Evolutionary conservation across 2,888 invertebrate species (phyloP).

Genomic region (Ligdia adustata): DNA sequence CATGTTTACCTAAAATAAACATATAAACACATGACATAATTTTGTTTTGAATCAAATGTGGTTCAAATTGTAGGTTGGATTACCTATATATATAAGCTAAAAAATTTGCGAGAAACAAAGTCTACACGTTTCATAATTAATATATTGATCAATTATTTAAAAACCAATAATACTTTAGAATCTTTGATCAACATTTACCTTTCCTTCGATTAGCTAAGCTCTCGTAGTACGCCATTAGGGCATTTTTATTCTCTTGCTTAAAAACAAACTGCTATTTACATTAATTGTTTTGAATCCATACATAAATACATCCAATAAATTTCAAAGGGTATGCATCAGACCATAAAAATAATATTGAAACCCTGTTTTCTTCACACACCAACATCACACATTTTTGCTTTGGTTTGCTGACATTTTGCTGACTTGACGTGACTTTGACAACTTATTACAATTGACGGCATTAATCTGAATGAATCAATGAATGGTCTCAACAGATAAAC

Average conservation of each 20-base stretch:
- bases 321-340: slow-evolving; percentile 41
- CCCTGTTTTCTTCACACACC: slow-evolving; percentile 54
- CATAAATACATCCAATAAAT: slow-evolving; percentile 43
- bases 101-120: too few species aligned
- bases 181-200: slow-evolving; percentile 62
- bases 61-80: slow-evolving; percentile 26
- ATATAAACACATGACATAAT: slow-evolving; percentile 20
- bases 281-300: slow-evolving; percentile 31
- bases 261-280: slow-evolving; percentile 29
- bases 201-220: slow-evolving; percentile 78
- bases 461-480: background rate
- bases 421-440: slow-evolving; percentile 27
- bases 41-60: slow-evolving; percentile 27
- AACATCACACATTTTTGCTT: slow-evolving; percentile 43
- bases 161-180: slow-evolving; percentile 27
- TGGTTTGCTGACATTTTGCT: slow-evolving; percentile 4
- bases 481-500: too few species aligned
- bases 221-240: slow-evolving; percentile 77
- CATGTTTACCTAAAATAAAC: slow-evolving; percentile 80
- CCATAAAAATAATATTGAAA: slow-evolving; percentile 52
- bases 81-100: slow-evolving; percentile 1
- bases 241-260: slow-evolving; percentile 55
- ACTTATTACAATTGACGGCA: slow-evolving; percentile 14
- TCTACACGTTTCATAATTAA: too few species aligned
- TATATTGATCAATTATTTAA: too few species aligned